Evolutionary conservation across 2,888 invertebrate genomes (phyloP), one percentile per base, ranked within the genome.

Genomic region (Euspilapteryx auroguttella): DNA sequence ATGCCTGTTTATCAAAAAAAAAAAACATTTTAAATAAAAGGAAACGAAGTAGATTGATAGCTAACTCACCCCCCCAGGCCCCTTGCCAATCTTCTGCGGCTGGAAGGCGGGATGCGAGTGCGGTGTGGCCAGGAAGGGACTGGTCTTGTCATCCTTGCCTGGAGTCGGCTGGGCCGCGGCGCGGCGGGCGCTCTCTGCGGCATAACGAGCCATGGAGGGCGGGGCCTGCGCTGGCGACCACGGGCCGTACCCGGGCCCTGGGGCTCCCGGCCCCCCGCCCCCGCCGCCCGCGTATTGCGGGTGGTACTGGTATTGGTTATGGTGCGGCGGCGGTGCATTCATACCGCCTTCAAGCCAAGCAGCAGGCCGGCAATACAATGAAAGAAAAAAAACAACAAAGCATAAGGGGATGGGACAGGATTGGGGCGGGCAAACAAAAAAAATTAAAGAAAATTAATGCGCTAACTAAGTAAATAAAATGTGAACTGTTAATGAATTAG

Each of bases 21-120:
- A n/a, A n/a, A n/a, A n/a, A n/a, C n/a, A n/a, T n/a, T n/a, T n/a
- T n/a, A n/a, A n/a, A n/a, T n/a, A n/a, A n/a, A n/a, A n/a, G n/a
- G n/a, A n/a, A n/a, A n/a, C n/a, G n/a, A n/a, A n/a, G n/a, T n/a
- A n/a, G n/a, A n/a, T n/a, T n/a, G n/a, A n/a, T n/a, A n/a, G n/a
- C n/a, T n/a, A n/a, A 66, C 78, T 75, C 44, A 82, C 82, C 49
- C 62, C 69, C 32, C 69, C 56, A 30, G 78, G 65, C 2, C 82
- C 81, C 55, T 94, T 93, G 28, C 93, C 93, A 38, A 91, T 85
- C 79, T 94, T 95, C 58, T 94, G 94, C 8, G 96, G 96, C 39
- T 89, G 87, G 65, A 95, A 96, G 32, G 87, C 87, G 21, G 94
- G 89, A 73, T 95, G 93, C 24, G 94, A 92, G 78, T 93, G 93